Conservation (phyloP, 1,140 invertebrate genomes). For the Cepaea nemoralis region DNA sequence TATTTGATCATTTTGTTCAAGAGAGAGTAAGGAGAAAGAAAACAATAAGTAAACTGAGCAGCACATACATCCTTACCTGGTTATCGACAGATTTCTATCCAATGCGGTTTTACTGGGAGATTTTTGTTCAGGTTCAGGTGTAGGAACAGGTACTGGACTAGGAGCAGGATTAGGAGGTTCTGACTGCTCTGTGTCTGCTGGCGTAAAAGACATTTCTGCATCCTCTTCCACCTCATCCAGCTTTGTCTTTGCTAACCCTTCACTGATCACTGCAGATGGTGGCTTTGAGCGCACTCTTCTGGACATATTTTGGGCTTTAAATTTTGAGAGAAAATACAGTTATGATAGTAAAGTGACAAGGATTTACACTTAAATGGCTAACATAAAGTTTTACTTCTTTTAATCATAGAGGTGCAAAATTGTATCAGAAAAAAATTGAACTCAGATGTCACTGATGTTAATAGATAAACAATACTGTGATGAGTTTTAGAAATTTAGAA, state of each 20-base stretch:
- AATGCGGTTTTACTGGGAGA: slow-evolving; percentile 40
- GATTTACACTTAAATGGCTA: background rate
- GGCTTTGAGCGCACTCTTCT: slow-evolving; percentile 27
- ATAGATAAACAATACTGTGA: no score
- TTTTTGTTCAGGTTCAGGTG: slow-evolving; percentile 13
- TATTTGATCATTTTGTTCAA: no score
- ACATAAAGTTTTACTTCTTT: no score
- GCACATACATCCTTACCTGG: no score
- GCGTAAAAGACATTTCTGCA: slow-evolving; percentile 5
- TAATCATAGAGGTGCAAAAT: no score
- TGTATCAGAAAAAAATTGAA: no score
- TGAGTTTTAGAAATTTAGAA: no score
- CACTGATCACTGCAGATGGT: background rate
- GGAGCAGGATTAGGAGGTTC: background rate
- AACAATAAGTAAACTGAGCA: no score
- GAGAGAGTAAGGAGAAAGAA: no score
- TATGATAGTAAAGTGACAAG: background rate
- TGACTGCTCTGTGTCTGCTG: background rate
- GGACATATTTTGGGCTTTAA: slow-evolving; percentile 37
- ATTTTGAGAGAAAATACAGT: background rate
- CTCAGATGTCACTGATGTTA: no score
- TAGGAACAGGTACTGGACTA: background rate
- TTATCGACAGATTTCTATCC: slow-evolving; percentile 43
- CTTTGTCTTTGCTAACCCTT: background rate
- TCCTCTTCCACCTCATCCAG: slow-evolving; percentile 38